Conservation (phyloP, 2,113 vertebrate species). For the Vulpes vulpes region DNA sequence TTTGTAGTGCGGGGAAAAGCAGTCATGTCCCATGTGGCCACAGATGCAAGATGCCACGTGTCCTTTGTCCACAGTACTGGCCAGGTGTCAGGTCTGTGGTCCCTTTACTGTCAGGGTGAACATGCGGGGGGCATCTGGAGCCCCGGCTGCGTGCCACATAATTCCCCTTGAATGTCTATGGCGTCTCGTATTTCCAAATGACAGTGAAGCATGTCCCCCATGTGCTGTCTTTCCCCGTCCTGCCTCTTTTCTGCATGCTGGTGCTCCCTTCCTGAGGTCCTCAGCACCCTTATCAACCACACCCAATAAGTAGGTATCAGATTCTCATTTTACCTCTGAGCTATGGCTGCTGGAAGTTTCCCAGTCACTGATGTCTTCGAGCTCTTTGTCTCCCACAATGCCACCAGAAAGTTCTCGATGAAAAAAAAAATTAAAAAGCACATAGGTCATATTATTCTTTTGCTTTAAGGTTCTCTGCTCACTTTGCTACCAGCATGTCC, state of each 20-base stretch:
- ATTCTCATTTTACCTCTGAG: neutral
- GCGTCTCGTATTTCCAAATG: neutral
- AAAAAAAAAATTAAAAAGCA: neutral
- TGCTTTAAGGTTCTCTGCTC: neutral
- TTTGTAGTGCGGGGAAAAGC: neutral
- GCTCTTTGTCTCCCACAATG: neutral
- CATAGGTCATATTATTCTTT: neutral
- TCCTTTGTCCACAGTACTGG: neutral
- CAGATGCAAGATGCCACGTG: neutral
- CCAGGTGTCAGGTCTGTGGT: fast-evolving
- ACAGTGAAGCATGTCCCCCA: fast-evolving
- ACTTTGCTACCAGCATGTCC: neutral
- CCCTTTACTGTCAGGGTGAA: neutral
- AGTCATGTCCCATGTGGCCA: neutral
- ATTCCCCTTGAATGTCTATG: fast-evolving
- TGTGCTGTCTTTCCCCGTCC: too few species aligned
- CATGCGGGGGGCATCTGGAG: too few species aligned
- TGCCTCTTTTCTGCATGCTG: neutral
- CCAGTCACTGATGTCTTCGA: neutral
- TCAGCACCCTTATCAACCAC: neutral
- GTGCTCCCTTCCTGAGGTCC: fast-evolving
- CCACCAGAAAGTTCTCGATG: neutral
- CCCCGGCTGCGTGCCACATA: fast-evolving
- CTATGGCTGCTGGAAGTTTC: neutral
- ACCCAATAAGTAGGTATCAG: neutral